Conservation (phyloP, 2,113 vertebrate genomes). For the Turdus rufiventris region DNA sequence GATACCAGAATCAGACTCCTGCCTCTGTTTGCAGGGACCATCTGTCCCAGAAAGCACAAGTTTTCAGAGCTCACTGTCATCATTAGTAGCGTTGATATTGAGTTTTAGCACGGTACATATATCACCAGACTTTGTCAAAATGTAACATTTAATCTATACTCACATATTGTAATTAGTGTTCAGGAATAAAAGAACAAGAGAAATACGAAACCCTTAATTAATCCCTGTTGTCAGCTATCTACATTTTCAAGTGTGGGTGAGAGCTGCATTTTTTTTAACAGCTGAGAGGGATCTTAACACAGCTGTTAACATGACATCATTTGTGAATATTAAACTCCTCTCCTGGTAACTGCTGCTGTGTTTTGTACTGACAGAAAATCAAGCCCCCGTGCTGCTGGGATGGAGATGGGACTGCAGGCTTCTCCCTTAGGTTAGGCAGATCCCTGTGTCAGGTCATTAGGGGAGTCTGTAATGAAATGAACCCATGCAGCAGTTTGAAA, state of each 20-base stretch:
- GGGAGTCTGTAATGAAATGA: neutral
- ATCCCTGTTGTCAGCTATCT: constrained; percentile 34
- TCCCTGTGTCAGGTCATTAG: neutral
- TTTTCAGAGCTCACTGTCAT: neutral
- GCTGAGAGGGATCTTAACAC: neutral
- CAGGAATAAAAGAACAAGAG: constrained; percentile 39
- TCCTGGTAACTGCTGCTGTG: neutral
- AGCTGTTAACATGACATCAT: constrained; percentile 3
- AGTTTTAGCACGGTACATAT: neutral
- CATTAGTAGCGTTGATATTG: neutral
- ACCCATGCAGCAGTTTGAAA: neutral
- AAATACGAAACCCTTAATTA: constrained; percentile 47
- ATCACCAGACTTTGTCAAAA: constrained; percentile 19
- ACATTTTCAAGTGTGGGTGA: constrained; percentile 21
- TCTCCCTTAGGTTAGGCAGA: neutral
- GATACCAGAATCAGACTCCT: neutral
- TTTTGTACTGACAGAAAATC: neutral
- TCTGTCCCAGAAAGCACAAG: neutral
- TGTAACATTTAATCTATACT: constrained; percentile 51
- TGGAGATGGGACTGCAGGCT: neutral
- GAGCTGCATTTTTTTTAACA: neutral
- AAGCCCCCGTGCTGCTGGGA: neutral
- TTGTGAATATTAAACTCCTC: neutral
- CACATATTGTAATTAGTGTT: constrained; percentile 49
- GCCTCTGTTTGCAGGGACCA: neutral